Evolutionary conservation across 2,113 vertebrate genomes (phyloP).

Genomic region (Ciconia boyciana): DNA sequence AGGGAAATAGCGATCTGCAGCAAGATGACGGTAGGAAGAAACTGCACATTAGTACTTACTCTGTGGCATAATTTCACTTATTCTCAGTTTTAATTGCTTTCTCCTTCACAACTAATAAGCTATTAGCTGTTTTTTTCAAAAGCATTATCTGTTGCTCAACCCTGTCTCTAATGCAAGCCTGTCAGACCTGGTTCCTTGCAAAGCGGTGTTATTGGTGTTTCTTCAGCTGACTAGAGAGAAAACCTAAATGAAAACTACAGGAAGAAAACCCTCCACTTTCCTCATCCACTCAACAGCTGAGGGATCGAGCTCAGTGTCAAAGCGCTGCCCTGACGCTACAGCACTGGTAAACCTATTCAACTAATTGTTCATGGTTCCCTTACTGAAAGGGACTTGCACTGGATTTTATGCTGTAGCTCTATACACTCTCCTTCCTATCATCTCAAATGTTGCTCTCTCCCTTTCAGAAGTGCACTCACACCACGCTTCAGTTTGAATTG

Average conservation of each 20-base stretch:
- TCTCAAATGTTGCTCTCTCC: background rate
- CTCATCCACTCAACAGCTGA: background rate
- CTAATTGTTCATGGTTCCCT: background rate
- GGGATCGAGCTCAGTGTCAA: background rate
- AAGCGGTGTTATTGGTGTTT: rapidly evolving
- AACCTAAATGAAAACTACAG: background rate
- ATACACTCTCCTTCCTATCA: rapidly evolving
- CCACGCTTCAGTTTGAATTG: background rate
- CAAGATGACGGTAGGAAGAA: background rate
- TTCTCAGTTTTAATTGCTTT: background rate
- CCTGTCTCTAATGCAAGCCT: background rate
- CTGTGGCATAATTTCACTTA: background rate
- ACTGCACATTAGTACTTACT: background rate
- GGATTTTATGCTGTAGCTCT: background rate
- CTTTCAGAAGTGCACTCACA: background rate
- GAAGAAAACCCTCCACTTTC: background rate
- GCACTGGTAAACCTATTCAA: background rate
- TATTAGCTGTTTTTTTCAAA: background rate
- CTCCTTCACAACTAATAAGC: background rate
- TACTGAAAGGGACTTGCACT: background rate
- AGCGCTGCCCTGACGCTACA: rapidly evolving
- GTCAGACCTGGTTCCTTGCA: background rate
- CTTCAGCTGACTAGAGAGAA: background rate
- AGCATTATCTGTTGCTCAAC: background rate
- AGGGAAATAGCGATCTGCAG: background rate